These are phyloP conservation scores for Etheostoma perlongum DNA, from an alignment of 2,797 vertebrate genomes.

Conservation along the genomic window DNA sequence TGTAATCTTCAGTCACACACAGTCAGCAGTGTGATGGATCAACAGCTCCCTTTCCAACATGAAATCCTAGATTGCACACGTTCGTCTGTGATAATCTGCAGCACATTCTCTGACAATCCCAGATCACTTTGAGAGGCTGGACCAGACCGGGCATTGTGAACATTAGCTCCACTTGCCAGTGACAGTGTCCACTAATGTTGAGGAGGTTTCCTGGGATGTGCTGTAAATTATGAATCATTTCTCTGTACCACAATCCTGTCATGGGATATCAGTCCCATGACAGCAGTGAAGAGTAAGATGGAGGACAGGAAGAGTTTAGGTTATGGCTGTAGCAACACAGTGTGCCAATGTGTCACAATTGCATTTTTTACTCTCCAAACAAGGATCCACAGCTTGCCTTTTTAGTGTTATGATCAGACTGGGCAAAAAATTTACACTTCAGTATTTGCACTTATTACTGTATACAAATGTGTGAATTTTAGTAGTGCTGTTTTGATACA, in stretches of 20 bases:
- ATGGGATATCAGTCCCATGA: conserved; percentile 18
- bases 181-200: conserved; percentile 25
- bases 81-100: conserved; percentile 41
- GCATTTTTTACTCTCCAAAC: conserved; percentile 14
- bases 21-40: conserved; percentile 8
- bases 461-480: background rate
- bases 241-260: conserved; percentile 22
- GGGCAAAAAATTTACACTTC: background rate
- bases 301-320: conserved; percentile 25
- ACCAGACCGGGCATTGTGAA: conserved; percentile 49
- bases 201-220: conserved; percentile 46
- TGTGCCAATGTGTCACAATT: background rate
- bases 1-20: too few species aligned
- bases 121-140: conserved; percentile 27
- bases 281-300: conserved; percentile 32
- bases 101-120: conserved; percentile 17
- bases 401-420: conserved; percentile 8
- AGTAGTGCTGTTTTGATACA: background rate
- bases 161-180: conserved; percentile 20
- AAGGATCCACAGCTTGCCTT: background rate
- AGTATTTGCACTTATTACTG: background rate
- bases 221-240: conserved; percentile 47
- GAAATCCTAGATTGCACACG: conserved; percentile 16
- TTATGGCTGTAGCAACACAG: background rate
- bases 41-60: conserved; percentile 19